phyloP scores from a whole-genome alignment of 2,888 invertebrate genomes.

The Malthinus seriepunctatus region DNA sequence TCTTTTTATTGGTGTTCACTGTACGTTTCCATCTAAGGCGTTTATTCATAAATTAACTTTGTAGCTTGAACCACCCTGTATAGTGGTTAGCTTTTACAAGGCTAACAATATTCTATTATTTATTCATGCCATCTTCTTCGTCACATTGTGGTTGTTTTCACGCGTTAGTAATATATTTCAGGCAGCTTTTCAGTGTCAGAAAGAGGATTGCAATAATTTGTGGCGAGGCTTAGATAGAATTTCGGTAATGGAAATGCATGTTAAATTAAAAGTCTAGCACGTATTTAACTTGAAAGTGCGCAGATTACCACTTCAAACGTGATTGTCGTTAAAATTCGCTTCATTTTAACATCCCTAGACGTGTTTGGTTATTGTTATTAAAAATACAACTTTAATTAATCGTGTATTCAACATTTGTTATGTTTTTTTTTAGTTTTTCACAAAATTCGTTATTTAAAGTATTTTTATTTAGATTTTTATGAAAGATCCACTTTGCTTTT shows the following conservation, averaged over 20 bases:
- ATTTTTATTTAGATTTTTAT: conserved; percentile 7
- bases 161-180: conserved; percentile 30
- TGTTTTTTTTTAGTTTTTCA: too few relatives aligned
- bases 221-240: conserved; percentile 25
- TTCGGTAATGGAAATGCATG: conserved; percentile 31
- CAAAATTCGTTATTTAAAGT: too few relatives aligned
- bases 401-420: too few relatives aligned
- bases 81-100: conserved; percentile 4
- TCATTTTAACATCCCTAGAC: background rate
- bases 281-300: conserved; percentile 19
- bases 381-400: conserved; percentile 2
- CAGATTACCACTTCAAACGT: conserved; percentile 22
- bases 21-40: too few relatives aligned
- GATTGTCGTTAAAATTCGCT: conserved; percentile 8
- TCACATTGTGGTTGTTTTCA: conserved; percentile 27
- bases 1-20: too few relatives aligned
- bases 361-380: too few relatives aligned
- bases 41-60: too few relatives aligned
- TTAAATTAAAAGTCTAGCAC: conserved; percentile 29
- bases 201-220: conserved; percentile 32
- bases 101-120: conserved; percentile 16
- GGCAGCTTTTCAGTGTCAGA: conserved; percentile 28
- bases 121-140: conserved; percentile 24
- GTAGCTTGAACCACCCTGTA: too few relatives aligned
- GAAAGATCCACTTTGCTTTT: background rate